A percentile compares a stretch with the other conserved stretches of the same genome.
Conservation (phyloP, 1,140 invertebrate species). For the Diploscapter pachys region DNA sequence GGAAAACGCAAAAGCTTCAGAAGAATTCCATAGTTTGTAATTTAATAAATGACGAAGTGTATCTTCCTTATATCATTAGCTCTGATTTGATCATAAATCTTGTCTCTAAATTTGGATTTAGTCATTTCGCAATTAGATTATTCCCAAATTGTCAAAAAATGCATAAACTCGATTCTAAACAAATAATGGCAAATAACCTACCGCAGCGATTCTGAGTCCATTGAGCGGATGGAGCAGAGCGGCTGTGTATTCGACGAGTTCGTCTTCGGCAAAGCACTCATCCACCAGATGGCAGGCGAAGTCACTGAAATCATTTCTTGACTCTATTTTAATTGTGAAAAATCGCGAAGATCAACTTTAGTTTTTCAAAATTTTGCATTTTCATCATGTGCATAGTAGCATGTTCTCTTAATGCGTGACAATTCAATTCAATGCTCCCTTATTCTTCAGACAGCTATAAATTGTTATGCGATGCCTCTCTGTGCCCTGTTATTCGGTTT, state of each 20-base stretch:
- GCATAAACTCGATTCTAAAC: too few species aligned
- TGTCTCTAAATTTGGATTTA: background rate
- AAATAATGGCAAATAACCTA: background rate
- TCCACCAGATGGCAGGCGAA: constrained; percentile 1
- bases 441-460: too few species aligned
- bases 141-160: too few species aligned
- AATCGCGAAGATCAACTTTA: too few species aligned
- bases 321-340: too few species aligned
- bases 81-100: constrained; percentile 13
- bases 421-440: too few species aligned
- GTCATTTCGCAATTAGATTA: background rate
- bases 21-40: constrained; percentile 8
- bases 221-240: background rate
- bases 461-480: too few species aligned
- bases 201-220: constrained; percentile 4
- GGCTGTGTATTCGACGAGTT: background rate
- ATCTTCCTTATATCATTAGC: background rate
- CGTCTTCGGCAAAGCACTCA: background rate
- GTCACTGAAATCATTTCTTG: constrained; percentile 1
- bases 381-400: too few species aligned
- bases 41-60: background rate
- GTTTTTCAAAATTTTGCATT: too few species aligned
- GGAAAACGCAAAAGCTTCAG: constrained; percentile 2
- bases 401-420: too few species aligned
- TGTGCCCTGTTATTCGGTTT: too few species aligned